Evolutionary conservation across 2,797 vertebrate species (phyloP).

Genomic region (Callimico goeldii): DNA sequence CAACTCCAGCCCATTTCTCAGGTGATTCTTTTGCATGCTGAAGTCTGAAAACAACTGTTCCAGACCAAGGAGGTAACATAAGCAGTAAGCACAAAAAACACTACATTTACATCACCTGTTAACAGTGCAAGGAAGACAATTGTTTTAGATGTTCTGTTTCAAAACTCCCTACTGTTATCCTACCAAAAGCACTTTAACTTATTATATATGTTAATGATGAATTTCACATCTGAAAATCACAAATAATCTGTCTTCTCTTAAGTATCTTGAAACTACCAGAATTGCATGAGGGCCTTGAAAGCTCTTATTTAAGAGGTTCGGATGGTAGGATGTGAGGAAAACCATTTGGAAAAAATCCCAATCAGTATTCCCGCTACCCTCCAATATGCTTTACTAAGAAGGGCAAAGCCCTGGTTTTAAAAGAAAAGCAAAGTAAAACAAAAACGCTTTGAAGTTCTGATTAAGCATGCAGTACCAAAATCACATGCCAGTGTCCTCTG

Average conservation of each 20-base stretch:
- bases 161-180: neutral
- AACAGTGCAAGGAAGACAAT: neutral
- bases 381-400: constrained; percentile 45
- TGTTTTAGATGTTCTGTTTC: neutral
- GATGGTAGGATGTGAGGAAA: constrained; percentile 12
- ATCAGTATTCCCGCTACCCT: neutral
- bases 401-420: neutral
- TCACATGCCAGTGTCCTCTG: constrained; percentile 1
- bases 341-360: constrained; percentile 7
- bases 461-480: constrained; percentile 38
- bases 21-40: neutral
- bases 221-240: constrained; percentile 42
- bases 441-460: constrained; percentile 47
- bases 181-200: neutral
- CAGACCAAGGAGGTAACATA: neutral
- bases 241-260: constrained; percentile 18
- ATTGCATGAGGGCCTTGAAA: neutral
- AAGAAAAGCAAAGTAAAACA: constrained; percentile 45
- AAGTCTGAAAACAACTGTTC: constrained; percentile 7
- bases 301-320: neutral
- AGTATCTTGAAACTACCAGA: constrained; percentile 28
- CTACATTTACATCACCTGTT: neutral
- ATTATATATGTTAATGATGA: neutral
- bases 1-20: neutral
- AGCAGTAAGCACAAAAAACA: neutral